A percentile compares a stretch with the other conserved stretches of the same genome.
Conservation (phyloP, 2,113 vertebrate genomes). For the Lepus americanus region DNA sequence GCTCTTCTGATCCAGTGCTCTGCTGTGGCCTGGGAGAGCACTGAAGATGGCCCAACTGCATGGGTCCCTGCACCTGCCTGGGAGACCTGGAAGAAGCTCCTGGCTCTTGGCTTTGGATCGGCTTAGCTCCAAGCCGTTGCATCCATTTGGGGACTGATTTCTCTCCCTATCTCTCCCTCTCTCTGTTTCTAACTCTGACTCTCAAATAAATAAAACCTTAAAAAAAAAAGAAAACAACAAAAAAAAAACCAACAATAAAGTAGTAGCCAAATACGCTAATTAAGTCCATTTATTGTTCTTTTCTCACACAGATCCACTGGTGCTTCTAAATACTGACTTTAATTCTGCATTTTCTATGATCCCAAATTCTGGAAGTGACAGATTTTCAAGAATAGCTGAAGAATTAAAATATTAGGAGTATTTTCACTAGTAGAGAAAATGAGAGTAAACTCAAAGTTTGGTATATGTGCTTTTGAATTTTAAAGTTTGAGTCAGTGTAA, state of each 20-base stretch:
- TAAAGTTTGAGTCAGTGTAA: neutral
- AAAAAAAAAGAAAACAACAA: too few relatives aligned
- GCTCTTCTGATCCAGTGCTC: too few relatives aligned
- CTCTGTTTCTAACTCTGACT: too few relatives aligned
- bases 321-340: neutral
- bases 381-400: neutral
- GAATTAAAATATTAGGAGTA: neutral
- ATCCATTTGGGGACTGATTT: too few relatives aligned
- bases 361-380: neutral
- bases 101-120: too few relatives aligned
- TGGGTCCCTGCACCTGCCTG: too few relatives aligned
- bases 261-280: neutral
- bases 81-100: too few relatives aligned
- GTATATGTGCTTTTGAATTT: neutral
- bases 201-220: too few relatives aligned
- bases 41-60: too few relatives aligned
- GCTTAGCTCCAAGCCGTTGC: too few relatives aligned
- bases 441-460: constrained; percentile 38
- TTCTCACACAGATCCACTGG: neutral
- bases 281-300: neutral
- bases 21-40: too few relatives aligned
- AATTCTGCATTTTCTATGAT: neutral
- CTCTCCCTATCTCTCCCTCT: too few relatives aligned
- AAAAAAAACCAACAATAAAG: neutral
- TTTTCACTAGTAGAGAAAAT: neutral